These are phyloP conservation scores for Hyposoter dolosus DNA, from an alignment of 2,888 invertebrate genomes.

Conservation along the genomic window DNA sequence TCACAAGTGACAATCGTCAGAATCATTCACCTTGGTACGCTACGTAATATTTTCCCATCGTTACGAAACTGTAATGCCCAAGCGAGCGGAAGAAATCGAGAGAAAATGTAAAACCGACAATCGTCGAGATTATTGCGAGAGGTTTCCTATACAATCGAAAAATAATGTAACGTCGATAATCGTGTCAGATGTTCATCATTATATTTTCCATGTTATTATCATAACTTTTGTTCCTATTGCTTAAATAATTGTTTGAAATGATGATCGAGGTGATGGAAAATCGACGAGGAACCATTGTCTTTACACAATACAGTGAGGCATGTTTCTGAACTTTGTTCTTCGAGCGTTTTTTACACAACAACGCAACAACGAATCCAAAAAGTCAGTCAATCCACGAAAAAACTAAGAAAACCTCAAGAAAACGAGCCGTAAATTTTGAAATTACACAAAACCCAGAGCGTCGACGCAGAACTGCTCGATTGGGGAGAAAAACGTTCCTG, in stretches of 20 bases:
- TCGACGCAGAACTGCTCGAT: not conserved
- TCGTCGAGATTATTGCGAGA: slow-evolving; percentile 22
- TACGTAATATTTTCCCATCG: slow-evolving; percentile 8
- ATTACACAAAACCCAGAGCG: not conserved
- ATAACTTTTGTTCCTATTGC: not conserved
- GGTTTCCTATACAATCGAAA: not conserved
- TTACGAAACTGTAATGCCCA: slow-evolving; percentile 38
- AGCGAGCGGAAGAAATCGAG: slow-evolving; percentile 13
- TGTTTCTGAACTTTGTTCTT: not conserved
- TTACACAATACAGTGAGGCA: not conserved
- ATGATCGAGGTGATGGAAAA: not conserved
- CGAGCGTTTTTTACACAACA: not conserved
- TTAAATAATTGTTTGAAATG: not conserved
- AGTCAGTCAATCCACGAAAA: not conserved
- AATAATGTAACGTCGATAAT: not conserved
- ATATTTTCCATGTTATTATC: slow-evolving; percentile 28
- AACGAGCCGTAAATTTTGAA: not conserved
- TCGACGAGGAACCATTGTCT: not conserved
- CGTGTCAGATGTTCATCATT: slow-evolving; percentile 4
- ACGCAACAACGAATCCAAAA: not conserved
- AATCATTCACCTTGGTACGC: slow-evolving; percentile 36
- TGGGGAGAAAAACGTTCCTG: not conserved
- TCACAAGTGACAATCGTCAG: slow-evolving; percentile 29
- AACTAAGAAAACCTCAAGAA: not conserved
- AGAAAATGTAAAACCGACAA: not conserved